Conservation (phyloP, 2,888 invertebrate species). For the Noctua pronuba region DNA sequence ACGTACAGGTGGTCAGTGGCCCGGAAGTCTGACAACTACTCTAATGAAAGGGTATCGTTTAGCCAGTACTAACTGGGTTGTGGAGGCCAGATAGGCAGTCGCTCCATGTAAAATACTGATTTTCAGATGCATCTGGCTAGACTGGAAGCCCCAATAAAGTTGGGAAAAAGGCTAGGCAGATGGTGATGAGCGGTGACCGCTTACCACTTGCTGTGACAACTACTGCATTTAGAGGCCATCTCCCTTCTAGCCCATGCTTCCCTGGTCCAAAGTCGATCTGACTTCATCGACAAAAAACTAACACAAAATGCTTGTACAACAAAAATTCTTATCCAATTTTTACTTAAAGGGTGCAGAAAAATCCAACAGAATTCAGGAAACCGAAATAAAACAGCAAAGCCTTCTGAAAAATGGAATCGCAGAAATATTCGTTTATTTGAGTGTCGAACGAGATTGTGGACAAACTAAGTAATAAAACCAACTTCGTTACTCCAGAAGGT, state of each 20-base stretch:
- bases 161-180: no score
- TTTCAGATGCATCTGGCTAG: no score
- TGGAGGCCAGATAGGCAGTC: no score
- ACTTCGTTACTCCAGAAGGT: not conserved
- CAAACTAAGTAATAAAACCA: constrained; percentile 1
- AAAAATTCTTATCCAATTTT: not conserved
- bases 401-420: not conserved
- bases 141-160: no score
- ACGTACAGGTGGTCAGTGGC: no score
- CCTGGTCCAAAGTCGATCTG: not conserved
- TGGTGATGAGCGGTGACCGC: not conserved
- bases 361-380: not conserved
- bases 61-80: no score
- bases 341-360: not conserved
- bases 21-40: no score
- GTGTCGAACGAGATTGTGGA: not conserved
- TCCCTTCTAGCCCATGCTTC: not conserved
- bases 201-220: not conserved
- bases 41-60: no score
- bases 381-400: not conserved
- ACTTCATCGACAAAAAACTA: not conserved
- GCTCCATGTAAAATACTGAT: no score
- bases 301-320: not conserved
- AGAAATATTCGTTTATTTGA: not conserved
- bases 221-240: not conserved